Evolutionary conservation across 2,888 invertebrate genomes (phyloP).

Genomic region (Bimastos eiseni): DNA sequence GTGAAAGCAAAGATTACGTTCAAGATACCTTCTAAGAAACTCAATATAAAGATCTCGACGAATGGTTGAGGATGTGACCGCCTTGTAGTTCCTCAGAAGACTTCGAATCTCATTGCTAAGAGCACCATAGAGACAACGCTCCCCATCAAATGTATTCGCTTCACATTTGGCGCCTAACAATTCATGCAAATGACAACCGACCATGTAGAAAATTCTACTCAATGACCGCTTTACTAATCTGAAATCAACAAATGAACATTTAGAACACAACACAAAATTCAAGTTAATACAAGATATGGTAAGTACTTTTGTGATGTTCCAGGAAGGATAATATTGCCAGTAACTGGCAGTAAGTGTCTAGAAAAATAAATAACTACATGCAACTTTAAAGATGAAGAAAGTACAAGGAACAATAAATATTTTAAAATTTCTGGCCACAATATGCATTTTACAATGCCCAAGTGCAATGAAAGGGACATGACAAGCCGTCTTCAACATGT

Average conservation of each 20-base stretch:
- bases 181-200: neutral
- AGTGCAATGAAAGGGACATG: neutral
- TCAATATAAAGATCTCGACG: conserved; percentile 64
- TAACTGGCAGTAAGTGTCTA: no score
- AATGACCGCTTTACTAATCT: neutral
- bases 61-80: conserved; percentile 62
- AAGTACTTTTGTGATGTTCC: no score
- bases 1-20: neutral
- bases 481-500: neutral
- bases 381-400: neutral
- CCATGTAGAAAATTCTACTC: neutral
- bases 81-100: conserved; percentile 62
- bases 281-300: no score
- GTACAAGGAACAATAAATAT: neutral
- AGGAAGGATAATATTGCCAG: no score
- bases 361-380: no score
- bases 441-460: neutral
- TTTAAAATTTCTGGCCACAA: neutral
- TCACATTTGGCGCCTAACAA: conserved; percentile 65
- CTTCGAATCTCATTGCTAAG: conserved; percentile 64
- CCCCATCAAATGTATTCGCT: conserved; percentile 67
- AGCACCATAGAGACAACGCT: conserved; percentile 66
- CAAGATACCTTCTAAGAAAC: conserved; percentile 63
- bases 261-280: neutral
- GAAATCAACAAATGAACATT: neutral